A percentile compares a stretch with the other conserved stretches of the same genome.
These are phyloP conservation scores for Trematomus bernacchii DNA, from an alignment of 2,797 vertebrate species.

Conservation along the genomic window DNA sequence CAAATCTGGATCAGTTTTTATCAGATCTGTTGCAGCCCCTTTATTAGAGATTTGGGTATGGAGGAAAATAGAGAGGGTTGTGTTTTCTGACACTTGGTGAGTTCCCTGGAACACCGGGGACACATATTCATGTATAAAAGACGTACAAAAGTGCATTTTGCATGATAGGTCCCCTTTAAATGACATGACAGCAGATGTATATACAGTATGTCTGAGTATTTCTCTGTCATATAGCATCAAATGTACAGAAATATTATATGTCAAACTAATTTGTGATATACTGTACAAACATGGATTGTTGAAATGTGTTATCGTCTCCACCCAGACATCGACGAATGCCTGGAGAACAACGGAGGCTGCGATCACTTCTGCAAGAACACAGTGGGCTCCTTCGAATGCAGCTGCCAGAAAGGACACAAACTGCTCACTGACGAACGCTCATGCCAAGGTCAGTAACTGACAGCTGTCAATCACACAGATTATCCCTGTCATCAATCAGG, in stretches of 20 bases:
- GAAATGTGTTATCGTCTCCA: background rate
- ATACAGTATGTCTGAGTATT: background rate
- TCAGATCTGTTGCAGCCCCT: no score
- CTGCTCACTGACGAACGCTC: constrained; percentile 95
- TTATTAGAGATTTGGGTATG: no score
- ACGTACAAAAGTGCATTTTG: no score
- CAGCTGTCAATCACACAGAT: constrained; percentile 14
- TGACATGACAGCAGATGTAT: no score
- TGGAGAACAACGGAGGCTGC: constrained; percentile 95
- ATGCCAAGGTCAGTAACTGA: constrained; percentile 91
- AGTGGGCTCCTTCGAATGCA: constrained; percentile 97
- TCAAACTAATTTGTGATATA: background rate
- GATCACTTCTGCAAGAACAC: constrained; percentile 98
- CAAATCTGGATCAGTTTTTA: no score
- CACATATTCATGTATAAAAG: no score
- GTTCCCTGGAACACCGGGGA: no score
- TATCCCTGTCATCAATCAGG: background rate
- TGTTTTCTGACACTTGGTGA: no score
- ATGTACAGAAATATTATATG: background rate
- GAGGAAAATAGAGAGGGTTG: no score
- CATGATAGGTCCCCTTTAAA: no score
- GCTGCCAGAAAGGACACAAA: constrained; percentile 97
- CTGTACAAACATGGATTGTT: no score
- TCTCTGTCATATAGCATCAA: background rate
- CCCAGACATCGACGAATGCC: constrained; percentile 96